Evolutionary conservation across 2,888 invertebrate genomes (phyloP).

Genomic region (Leucophenga montana): DNA sequence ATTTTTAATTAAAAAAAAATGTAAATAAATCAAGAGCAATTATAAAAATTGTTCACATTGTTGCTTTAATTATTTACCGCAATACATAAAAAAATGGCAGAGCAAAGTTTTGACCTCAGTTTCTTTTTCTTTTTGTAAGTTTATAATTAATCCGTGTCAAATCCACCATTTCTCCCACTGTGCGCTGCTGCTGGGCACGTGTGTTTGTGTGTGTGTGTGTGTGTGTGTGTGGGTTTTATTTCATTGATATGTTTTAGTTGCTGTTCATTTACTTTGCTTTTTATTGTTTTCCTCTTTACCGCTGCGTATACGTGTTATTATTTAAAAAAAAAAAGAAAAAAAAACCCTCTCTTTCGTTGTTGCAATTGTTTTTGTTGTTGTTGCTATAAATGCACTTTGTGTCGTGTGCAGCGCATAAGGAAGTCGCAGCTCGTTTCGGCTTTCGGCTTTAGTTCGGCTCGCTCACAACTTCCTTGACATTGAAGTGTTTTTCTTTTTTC

Average conservation of each 20-base stretch:
- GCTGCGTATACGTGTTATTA: constrained; percentile 34
- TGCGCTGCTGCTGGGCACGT: neutral
- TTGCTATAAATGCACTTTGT: constrained; percentile 29
- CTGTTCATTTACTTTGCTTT: constrained; percentile 26
- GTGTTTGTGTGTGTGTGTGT: neutral
- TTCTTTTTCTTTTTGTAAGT: too few species aligned
- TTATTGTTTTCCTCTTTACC: constrained; percentile 28
- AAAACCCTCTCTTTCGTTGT: constrained; percentile 14
- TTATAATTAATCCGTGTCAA: too few species aligned
- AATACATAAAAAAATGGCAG: too few species aligned
- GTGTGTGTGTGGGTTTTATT: constrained; percentile 36
- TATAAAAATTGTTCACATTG: too few species aligned
- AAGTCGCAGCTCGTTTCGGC: constrained; percentile 40
- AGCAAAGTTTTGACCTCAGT: too few species aligned
- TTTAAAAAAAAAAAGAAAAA: too few species aligned
- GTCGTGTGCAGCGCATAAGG: constrained; percentile 55
- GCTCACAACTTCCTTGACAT: constrained; percentile 61
- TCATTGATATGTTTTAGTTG: constrained; percentile 25
- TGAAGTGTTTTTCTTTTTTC: constrained; percentile 41
- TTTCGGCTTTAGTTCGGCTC: constrained; percentile 20
- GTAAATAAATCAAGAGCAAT: too few species aligned
- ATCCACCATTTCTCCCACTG: too few species aligned
- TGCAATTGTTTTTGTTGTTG: constrained; percentile 27
- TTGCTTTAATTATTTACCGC: too few species aligned
- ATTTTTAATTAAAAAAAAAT: too few species aligned